Evolutionary conservation across 53 echinoderm and acorn worm genomes (phyloP).

Genomic region (Mesocentrotus franciscanus): DNA sequence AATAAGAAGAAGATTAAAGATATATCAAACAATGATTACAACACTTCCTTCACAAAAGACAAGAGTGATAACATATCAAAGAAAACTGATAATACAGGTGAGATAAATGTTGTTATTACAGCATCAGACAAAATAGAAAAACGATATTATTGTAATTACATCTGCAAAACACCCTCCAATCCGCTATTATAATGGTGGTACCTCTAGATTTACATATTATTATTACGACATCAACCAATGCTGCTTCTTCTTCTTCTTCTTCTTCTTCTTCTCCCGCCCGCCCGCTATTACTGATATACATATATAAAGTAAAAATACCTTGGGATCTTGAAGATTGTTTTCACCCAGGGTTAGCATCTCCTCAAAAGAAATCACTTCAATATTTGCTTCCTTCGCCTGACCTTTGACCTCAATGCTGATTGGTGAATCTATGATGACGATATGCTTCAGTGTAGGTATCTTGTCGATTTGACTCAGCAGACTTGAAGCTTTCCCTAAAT

Average conservation of each 20-base stretch:
- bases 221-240: too few relatives aligned
- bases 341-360: constrained; percentile 78
- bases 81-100: too few relatives aligned
- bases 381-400: constrained; percentile 52
- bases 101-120: too few relatives aligned
- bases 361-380: constrained; percentile 73
- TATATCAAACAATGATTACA: too few relatives aligned
- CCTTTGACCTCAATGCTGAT: constrained; percentile 70
- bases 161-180: too few relatives aligned
- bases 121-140: too few relatives aligned
- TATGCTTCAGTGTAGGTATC: constrained; percentile 57
- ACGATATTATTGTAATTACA: too few relatives aligned
- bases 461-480: constrained; percentile 52
- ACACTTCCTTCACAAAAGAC: too few relatives aligned
- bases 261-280: too few relatives aligned
- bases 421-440: constrained; percentile 76
- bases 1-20: background rate
- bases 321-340: constrained; percentile 69
- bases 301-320: constrained; percentile 43
- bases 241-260: background rate
- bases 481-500: constrained; percentile 35
- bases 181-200: too few relatives aligned
- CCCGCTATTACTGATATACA: too few relatives aligned
- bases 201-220: too few relatives aligned
- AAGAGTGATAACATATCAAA: background rate